A percentile compares a stretch with the other conserved stretches of the same genome.
Evolutionary conservation across 2,888 invertebrate species (phyloP).

Genomic region (Chymomyza procnemis): DNA sequence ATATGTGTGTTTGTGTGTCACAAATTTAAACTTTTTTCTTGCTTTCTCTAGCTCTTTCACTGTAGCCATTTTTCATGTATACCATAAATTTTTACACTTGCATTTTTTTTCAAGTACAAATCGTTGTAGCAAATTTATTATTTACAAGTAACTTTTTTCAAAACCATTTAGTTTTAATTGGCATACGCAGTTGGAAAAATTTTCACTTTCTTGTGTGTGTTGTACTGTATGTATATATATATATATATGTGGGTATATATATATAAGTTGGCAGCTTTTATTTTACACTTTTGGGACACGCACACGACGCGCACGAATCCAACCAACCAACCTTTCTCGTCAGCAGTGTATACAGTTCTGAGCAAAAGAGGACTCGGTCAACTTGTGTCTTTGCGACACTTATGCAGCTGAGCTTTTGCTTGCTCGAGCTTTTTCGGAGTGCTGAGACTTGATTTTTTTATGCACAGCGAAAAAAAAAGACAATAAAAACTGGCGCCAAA

Average conservation of each 20-base stretch:
- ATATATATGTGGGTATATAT: slow-evolving; percentile 39
- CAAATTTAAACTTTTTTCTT: slow-evolving; percentile 40
- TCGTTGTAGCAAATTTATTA: slow-evolving; percentile 2
- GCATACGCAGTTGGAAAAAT: slow-evolving; percentile 59
- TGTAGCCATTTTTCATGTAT: slow-evolving; percentile 36
- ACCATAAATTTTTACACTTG: slow-evolving; percentile 34
- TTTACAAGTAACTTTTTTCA: not conserved
- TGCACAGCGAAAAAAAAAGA: slow-evolving; percentile 31
- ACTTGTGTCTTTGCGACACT: slow-evolving; percentile 32
- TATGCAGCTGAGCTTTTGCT: slow-evolving; percentile 48
- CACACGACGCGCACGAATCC: slow-evolving; percentile 70
- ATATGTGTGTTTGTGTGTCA: slow-evolving; percentile 42
- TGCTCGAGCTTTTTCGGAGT: slow-evolving; percentile 65
- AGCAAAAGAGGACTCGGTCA: slow-evolving; percentile 39
- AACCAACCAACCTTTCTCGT: slow-evolving; percentile 76
- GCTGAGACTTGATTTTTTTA: slow-evolving; percentile 18
- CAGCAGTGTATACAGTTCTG: slow-evolving; percentile 78
- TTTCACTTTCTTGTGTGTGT: slow-evolving; percentile 57
- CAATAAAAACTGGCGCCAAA: slow-evolving; percentile 70
- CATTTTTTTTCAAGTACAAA: not conserved
- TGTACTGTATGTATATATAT: slow-evolving; percentile 21
- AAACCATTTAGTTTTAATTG: slow-evolving; percentile 41
- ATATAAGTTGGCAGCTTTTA: slow-evolving; percentile 46
- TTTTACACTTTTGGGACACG: slow-evolving; percentile 59
- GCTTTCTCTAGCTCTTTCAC: slow-evolving; percentile 37